Evolutionary conservation across 1,140 invertebrate species (phyloP).

Genomic region (Drosophila simulans): DNA sequence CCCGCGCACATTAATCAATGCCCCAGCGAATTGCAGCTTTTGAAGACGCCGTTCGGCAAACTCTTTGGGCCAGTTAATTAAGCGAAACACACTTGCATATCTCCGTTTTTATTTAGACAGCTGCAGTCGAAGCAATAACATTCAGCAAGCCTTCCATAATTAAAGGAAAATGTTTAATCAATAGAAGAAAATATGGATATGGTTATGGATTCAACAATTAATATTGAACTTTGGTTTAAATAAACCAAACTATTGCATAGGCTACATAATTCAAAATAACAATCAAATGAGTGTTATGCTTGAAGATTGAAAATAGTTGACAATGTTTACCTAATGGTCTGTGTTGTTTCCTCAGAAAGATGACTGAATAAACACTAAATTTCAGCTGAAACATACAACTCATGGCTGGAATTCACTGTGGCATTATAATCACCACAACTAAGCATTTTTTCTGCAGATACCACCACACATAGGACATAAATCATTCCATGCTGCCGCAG

Average conservation of each 20-base stretch:
- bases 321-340: too few relatives aligned
- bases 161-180: background rate
- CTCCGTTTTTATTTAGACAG: conserved; percentile 16
- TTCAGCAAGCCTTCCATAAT: background rate
- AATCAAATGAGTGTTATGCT: too few relatives aligned
- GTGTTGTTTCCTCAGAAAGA: background rate
- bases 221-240: background rate
- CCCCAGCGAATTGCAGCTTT: conserved; percentile 39
- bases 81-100: conserved; percentile 15
- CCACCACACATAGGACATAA: conserved; percentile 44
- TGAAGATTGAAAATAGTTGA: too few relatives aligned
- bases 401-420: background rate
- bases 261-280: too few relatives aligned
- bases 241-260: too few relatives aligned
- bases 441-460: conserved; percentile 8
- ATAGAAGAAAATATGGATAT: background rate
- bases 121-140: conserved; percentile 6
- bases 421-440: background rate
- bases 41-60: conserved; percentile 48
- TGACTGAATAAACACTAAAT: background rate
- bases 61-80: conserved; percentile 44
- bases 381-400: background rate
- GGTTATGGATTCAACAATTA: background rate
- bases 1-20: conserved; percentile 61
- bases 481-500: conserved; percentile 54